Percentiles rank a stretch among this genome's conserved stretches.
These are phyloP conservation scores for Enteromius anoplus DNA, from an alignment of 2,797 vertebrate genomes.

Conservation along the genomic window DNA sequence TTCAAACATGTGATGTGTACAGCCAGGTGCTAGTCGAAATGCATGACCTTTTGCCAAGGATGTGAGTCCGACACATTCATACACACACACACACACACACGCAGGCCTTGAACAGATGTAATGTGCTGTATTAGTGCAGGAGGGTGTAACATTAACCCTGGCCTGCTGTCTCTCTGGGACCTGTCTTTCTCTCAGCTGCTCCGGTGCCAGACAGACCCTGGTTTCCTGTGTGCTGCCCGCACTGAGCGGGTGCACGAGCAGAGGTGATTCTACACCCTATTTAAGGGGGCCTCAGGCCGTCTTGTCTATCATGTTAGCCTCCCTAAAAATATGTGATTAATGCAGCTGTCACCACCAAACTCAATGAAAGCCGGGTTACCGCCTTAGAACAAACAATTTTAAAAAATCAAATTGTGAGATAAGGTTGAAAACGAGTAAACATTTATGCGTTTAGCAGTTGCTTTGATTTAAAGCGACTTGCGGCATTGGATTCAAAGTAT, in stretches of 20 bases:
- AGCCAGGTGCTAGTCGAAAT: conserved; percentile 24
- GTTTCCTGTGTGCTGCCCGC: conserved; percentile 34
- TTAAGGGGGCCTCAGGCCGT: background rate
- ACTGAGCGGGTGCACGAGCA: conserved; percentile 13
- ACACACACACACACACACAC: conserved; percentile 47
- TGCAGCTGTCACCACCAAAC: conserved; percentile 14
- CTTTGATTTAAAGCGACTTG: background rate
- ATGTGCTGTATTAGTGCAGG: conserved; percentile 31
- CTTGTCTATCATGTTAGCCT: conserved; percentile 17
- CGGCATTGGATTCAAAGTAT: background rate
- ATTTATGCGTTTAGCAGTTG: background rate
- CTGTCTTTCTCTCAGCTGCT: conserved; percentile 37
- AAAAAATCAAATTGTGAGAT: background rate
- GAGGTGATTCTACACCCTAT: conserved; percentile 18
- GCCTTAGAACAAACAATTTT: background rate
- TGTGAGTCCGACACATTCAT: conserved; percentile 39
- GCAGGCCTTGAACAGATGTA: conserved; percentile 57
- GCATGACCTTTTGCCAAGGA: conserved; percentile 22
- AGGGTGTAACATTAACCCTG: conserved; percentile 55
- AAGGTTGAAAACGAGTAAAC: background rate
- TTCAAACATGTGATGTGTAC: conserved; percentile 19
- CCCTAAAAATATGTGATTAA: conserved; percentile 29
- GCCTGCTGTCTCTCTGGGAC: conserved; percentile 43
- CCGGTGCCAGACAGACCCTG: conserved; percentile 27
- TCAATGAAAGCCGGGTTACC: background rate